Percentiles rank a stretch among this genome's conserved stretches.
Conservation (phyloP, 2,113 vertebrate genomes). For the Strix aluco region DNA sequence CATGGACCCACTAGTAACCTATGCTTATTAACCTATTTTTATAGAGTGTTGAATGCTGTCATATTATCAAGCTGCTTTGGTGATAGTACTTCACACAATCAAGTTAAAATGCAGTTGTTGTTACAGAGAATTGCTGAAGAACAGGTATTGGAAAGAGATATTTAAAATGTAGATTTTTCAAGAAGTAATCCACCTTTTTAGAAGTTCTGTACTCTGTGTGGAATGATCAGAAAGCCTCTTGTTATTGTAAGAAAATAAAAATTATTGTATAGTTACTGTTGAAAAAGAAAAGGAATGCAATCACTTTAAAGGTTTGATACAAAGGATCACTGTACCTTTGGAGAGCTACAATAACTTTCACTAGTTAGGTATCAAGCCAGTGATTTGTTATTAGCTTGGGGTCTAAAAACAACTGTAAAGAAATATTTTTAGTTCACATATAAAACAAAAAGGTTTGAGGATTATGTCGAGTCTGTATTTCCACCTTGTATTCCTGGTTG, state of each 20-base stretch:
- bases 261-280: background rate
- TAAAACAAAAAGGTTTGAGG: background rate
- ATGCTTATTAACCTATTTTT: background rate
- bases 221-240: background rate
- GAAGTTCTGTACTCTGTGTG: background rate
- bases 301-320: background rate
- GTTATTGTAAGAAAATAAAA: background rate
- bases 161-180: background rate
- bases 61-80: background rate
- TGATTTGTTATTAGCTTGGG: background rate
- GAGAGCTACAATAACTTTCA: background rate
- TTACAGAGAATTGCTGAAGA: background rate
- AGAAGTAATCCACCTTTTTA: background rate
- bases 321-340: background rate
- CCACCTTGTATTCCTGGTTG: background rate
- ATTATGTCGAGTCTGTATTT: background rate
- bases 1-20: rapidly evolving
- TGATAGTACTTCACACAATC: background rate
- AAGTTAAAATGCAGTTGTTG: background rate
- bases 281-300: background rate
- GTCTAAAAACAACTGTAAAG: background rate
- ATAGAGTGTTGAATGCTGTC: background rate
- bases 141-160: background rate
- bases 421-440: background rate
- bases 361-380: background rate